Base-by-base conservation (phyloP, 2,888 invertebrate genomes). In the Galeopsomyia nigrocyanea region DNA sequence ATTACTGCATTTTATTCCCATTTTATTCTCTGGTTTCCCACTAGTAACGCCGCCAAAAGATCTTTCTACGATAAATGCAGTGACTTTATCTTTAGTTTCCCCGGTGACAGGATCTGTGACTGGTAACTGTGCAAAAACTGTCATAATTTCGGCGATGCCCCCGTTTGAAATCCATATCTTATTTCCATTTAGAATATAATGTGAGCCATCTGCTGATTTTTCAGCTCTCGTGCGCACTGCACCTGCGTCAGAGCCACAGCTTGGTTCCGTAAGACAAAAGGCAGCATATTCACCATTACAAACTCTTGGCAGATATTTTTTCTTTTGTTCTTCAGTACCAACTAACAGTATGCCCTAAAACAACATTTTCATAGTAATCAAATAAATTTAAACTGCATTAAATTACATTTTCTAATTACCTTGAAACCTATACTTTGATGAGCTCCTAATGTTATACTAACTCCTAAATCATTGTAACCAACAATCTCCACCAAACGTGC, bases 101-200 rank as follows among this genome's bases (percentile, higher is more conserved):
- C 93, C 91, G 60, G 90, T 90, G 84, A 90, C 90, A 76, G 89
- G 87, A 84, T 93, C 91, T 49, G 90, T 89, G 6, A 93, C 89
- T 63, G 94, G 93, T 3, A 95, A 95, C 89, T 98, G 95, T 47
- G 98, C 98, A 88, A 99, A 99, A 5, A 99, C 98, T 0, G 99
- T 99, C 92, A 99, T 95, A 68, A 99, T 90, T 81, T 98, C 95
- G 10, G 98, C 98, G 80, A 94, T 88, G 46, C 98, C 98, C 75
- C 96, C 99, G 87, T 99, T 99, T 81, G 96, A 97, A 83, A 99
- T 99, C 98, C 98, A 99, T 84, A 99, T 96, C 90, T 99, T 99
- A 78, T 95, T 95, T 51, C 99, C 99, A 88, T 99, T 99, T 53
- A 99, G 88, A 74, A 97, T 88, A 85, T 92, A 99, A 87, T 98